phyloP scores from a whole-genome alignment of 2,888 invertebrate genomes.

The Heliconius aoede region DNA sequence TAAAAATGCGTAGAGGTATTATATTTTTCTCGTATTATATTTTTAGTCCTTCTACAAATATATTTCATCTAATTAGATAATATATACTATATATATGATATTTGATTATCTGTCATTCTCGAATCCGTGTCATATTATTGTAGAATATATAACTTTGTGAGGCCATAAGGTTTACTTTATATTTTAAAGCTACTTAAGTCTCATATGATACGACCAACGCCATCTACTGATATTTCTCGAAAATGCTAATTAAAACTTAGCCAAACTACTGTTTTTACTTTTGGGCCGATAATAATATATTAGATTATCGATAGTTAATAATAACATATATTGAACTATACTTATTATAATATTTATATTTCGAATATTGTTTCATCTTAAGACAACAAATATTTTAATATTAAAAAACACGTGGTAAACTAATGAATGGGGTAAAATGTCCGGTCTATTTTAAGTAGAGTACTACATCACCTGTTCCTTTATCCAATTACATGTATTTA shows the following conservation, averaged over 20 bases:
- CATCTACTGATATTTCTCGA: slow-evolving; percentile 6
- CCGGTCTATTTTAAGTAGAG: not conserved
- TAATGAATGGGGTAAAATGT: not conserved
- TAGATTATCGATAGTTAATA: too few species aligned
- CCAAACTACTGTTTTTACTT: not conserved
- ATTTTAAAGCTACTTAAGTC: not conserved
- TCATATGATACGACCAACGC: not conserved
- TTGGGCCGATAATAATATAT: too few species aligned
- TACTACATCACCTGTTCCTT: not conserved
- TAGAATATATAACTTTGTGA: not conserved
- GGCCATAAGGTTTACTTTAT: not conserved
- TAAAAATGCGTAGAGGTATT: not conserved
- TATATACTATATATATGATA: too few species aligned
- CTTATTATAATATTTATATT: too few species aligned
- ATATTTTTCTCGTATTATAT: not conserved
- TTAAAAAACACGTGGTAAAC: not conserved
- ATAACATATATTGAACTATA: too few species aligned
- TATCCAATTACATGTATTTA: not conserved
- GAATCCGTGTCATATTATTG: not conserved
- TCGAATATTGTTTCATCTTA: too few species aligned
- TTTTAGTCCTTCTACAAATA: too few species aligned
- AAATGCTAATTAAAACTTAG: not conserved
- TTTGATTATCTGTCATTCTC: not conserved
- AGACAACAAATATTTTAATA: too few species aligned
- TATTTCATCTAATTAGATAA: not conserved